Evolutionary conservation across 2,888 invertebrate genomes (phyloP).

Genomic region (Aricia artaxerxes): DNA sequence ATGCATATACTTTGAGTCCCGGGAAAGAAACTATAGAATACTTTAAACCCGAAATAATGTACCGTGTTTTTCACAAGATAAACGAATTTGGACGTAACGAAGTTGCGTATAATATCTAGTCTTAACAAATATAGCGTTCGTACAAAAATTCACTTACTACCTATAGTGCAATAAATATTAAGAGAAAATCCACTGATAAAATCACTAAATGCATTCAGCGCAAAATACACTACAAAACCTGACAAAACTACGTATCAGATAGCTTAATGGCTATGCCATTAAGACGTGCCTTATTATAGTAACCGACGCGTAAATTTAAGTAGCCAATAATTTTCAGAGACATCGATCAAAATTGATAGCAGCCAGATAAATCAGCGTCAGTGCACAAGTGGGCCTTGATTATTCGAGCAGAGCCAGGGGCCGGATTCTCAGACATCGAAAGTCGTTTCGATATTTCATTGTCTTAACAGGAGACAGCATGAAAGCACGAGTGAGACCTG

Average conservation of each 20-base stretch:
- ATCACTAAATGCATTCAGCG: background rate
- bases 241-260: background rate
- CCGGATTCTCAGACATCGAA: background rate
- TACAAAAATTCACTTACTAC: background rate
- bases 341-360: conserved; percentile 69
- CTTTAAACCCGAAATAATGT: too few relatives aligned
- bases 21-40: too few relatives aligned
- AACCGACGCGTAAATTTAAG: conserved; percentile 19
- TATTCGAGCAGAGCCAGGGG: conserved; percentile 45
- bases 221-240: background rate
- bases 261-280: background rate
- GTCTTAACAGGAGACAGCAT: background rate
- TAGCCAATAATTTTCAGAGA: conserved; percentile 53
- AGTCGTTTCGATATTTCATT: background rate
- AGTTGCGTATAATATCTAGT: background rate
- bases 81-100: too few relatives aligned
- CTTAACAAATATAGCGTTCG: background rate
- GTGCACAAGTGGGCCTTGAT: conserved; percentile 68
- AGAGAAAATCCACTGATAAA: background rate
- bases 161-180: background rate
- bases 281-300: background rate
- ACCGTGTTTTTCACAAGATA: too few relatives aligned
- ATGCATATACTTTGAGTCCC: too few relatives aligned
- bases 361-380: conserved; percentile 71
- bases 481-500: too few relatives aligned